Percentiles rank a stretch among this genome's conserved stretches.
Conservation (phyloP, 2,113 vertebrate species). For the Ceuthmochares aereus region DNA sequence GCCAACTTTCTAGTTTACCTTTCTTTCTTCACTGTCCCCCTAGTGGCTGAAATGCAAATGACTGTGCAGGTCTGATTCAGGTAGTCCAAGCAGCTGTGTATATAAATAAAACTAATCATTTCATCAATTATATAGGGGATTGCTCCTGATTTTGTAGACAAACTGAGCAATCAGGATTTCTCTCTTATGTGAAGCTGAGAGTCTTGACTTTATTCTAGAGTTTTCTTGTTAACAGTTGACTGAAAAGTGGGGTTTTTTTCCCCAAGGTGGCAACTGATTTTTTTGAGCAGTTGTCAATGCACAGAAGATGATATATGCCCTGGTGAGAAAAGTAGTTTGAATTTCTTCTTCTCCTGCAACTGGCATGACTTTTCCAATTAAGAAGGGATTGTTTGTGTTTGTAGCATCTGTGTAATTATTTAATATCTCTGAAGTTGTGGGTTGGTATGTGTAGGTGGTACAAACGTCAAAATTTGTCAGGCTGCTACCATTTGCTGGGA, state of each 20-base stretch:
- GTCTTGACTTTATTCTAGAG: neutral
- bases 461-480: neutral
- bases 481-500: neutral
- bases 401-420: neutral
- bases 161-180: neutral
- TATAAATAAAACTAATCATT: neutral
- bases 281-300: neutral
- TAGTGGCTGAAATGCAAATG: neutral
- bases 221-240: neutral
- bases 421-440: neutral
- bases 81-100: neutral
- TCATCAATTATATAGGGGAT: neutral
- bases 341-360: neutral
- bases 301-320: neutral
- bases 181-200: neutral
- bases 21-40: neutral
- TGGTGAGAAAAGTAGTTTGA: neutral
- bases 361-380: neutral
- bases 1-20: neutral
- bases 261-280: neutral
- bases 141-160: neutral
- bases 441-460: neutral
- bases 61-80: neutral
- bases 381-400: neutral
- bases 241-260: neutral